Evolutionary conservation across 2,888 invertebrate species (phyloP).

Genomic region (Mellilla xanthometata): DNA sequence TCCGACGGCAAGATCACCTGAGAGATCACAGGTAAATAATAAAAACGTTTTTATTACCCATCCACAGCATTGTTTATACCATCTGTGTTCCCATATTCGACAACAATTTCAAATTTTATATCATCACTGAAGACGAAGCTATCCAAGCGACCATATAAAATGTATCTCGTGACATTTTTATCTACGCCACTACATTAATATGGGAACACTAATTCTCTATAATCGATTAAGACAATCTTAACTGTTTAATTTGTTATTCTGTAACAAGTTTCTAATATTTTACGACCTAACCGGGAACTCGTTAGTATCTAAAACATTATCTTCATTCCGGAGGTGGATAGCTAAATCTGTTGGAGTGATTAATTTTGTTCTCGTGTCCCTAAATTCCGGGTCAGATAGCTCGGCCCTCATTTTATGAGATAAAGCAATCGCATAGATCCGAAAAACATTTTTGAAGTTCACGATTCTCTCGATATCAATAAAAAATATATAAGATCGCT

Average conservation of each 20-base stretch:
- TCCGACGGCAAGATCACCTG: conserved; percentile 97
- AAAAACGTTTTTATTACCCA: conserved; percentile 21
- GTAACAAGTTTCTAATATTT: conserved; percentile 40
- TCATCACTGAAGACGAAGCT: conserved; percentile 14
- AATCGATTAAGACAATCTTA: conserved; percentile 47
- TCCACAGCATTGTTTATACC: conserved; percentile 17
- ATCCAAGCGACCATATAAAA: conserved; percentile 19
- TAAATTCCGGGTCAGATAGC: conserved; percentile 32
- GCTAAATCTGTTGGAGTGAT: conserved; percentile 52
- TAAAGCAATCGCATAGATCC: conserved; percentile 55
- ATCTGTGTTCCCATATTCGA: conserved; percentile 10
- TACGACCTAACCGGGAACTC: conserved; percentile 40
- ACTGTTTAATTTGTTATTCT: conserved; percentile 44
- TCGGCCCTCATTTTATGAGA: conserved; percentile 53
- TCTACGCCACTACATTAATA: conserved; percentile 26
- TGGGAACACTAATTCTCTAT: conserved; percentile 33
- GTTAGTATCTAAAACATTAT: conserved; percentile 44
- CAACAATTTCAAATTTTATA: conserved; percentile 19
- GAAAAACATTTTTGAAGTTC: conserved; percentile 53
- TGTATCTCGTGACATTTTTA: conserved; percentile 30
- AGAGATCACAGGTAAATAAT: conserved; percentile 92
- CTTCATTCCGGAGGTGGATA: conserved; percentile 44
- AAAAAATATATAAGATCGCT: conserved; percentile 66
- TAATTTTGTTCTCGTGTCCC: conserved; percentile 42
- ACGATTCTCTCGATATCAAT: conserved; percentile 72